A percentile compares a stretch with the other conserved stretches of the same genome.
Conservation (phyloP, 2,888 invertebrate genomes). For the Xestoiulus laeticollis region DNA sequence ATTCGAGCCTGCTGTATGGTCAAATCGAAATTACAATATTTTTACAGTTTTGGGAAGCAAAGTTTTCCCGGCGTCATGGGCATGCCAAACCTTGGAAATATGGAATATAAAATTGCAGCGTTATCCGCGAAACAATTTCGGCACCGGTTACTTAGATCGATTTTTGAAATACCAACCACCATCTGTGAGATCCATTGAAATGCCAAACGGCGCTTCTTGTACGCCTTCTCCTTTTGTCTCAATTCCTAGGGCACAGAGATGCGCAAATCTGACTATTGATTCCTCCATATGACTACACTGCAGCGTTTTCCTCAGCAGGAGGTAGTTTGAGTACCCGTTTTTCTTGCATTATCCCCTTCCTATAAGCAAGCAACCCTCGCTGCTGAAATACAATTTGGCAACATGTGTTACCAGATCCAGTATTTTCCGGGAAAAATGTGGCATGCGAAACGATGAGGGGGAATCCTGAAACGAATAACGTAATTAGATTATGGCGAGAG, state of each 20-base stretch:
- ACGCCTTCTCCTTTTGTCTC: slow-evolving; percentile 1
- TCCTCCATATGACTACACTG: slow-evolving; percentile 2
- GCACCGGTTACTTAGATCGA: slow-evolving; percentile 19
- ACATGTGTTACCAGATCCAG: not conserved
- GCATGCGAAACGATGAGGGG: not conserved
- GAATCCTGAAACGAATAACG: not conserved
- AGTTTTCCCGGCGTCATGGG: not conserved
- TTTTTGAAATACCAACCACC: slow-evolving; percentile 25
- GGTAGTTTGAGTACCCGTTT: not conserved
- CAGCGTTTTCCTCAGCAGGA: not conserved
- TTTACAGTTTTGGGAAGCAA: no score
- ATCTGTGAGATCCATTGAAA: slow-evolving; percentile 16
- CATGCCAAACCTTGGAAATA: not conserved
- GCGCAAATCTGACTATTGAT: not conserved
- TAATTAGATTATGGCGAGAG: not conserved
- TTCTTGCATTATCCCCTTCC: not conserved
- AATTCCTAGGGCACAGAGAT: slow-evolving; percentile 31
- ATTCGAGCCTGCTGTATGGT: no score
- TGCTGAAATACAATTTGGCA: not conserved
- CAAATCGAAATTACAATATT: no score
- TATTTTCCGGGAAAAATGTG: not conserved
- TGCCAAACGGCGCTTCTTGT: slow-evolving; percentile 26
- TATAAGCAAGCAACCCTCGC: slow-evolving; percentile 3
- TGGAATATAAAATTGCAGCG: not conserved
- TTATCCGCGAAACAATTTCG: not conserved